Evolutionary conservation across 2,797 vertebrate species (phyloP).

Genomic region (Acanthurus lineatus): DNA sequence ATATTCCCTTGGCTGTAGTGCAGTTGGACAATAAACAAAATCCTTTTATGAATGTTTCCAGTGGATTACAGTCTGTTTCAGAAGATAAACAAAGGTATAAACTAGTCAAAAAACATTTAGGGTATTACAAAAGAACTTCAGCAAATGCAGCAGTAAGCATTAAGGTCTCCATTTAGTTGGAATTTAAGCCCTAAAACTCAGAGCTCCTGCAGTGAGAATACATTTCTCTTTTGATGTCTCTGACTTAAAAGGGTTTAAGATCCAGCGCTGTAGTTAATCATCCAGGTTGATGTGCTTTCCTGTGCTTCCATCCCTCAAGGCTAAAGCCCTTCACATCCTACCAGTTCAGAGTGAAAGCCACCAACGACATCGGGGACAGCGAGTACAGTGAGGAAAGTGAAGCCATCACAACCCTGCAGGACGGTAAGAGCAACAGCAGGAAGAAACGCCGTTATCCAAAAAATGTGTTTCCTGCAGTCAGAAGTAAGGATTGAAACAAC

Average conservation of each 20-base stretch:
- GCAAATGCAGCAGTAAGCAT: not conserved
- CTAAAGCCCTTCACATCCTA: conserved; percentile 98
- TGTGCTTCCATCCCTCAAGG: conserved; percentile 75
- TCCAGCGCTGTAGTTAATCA: conserved; percentile 22
- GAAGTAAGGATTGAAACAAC: not conserved
- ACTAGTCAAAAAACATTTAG: not conserved
- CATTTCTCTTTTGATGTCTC: conserved; percentile 37
- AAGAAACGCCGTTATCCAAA: not conserved
- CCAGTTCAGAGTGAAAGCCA: conserved; percentile 97
- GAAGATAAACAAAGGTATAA: conserved; percentile 15
- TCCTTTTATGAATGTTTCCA: conserved; percentile 23
- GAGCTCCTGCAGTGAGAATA: not conserved
- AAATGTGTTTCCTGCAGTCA: not conserved
- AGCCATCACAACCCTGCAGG: conserved; percentile 96
- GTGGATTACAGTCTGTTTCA: conserved; percentile 1
- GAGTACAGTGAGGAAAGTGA: conserved; percentile 97
- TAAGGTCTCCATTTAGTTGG: conserved; percentile 15
- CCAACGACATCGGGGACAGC: conserved; percentile 98
- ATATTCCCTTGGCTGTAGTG: not conserved
- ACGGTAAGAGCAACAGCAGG: conserved; percentile 84
- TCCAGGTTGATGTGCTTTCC: conserved; percentile 33
- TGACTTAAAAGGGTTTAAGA: conserved; percentile 31
- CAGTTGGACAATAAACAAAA: conserved; percentile 22
- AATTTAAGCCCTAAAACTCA: not conserved
- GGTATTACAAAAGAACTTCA: not conserved